phyloP scores from a whole-genome alignment of 2,113 vertebrate genomes.

The Clarias magur region DNA sequence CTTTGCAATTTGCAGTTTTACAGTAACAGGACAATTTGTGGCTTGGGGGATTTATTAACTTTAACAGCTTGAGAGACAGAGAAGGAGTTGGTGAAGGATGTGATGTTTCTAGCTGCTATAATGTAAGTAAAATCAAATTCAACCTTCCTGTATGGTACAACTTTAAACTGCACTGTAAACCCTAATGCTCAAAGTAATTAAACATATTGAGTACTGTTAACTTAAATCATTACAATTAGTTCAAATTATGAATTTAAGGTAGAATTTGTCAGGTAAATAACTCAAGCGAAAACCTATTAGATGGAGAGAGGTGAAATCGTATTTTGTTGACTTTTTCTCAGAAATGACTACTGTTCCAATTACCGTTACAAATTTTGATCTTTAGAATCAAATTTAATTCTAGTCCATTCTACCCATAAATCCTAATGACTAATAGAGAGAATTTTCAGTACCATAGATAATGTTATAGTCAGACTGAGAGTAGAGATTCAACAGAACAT shows the following conservation, averaged over 20 bases:
- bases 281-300: neutral
- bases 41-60: neutral
- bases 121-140: neutral
- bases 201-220: no score
- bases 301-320: neutral
- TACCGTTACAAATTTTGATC: neutral
- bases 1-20: neutral
- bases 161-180: no score
- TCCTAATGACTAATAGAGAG: neutral
- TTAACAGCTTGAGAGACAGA: neutral
- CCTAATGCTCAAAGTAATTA: no score
- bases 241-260: neutral
- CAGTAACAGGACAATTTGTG: neutral
- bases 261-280: neutral
- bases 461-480: neutral
- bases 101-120: neutral
- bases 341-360: neutral
- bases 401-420: neutral
- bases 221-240: no score
- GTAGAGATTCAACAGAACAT: conserved; percentile 3
- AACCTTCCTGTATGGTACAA: neutral
- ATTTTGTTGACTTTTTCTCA: neutral
- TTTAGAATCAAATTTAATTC: neutral
- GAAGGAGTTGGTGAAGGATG: neutral
- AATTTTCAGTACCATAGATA: neutral